A percentile compares a stretch with the other conserved stretches of the same genome.
phyloP scores from a whole-genome alignment of 1,140 invertebrate genomes.

The Papilio aristodemus region DNA sequence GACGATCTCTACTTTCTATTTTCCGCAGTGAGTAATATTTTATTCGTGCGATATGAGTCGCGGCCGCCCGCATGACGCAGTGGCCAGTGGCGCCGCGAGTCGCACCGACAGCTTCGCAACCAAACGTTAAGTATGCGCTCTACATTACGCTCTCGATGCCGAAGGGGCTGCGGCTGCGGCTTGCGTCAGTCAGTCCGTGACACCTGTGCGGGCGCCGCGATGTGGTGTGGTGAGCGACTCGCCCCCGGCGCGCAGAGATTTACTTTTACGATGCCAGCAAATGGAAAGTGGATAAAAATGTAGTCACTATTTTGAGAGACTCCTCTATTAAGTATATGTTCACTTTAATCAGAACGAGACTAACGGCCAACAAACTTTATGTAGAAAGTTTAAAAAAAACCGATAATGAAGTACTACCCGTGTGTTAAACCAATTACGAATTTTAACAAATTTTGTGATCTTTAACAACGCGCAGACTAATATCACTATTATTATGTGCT shows the following conservation, averaged over 20 bases:
- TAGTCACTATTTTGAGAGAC: background rate
- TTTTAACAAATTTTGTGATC: background rate
- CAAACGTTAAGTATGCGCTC: no score
- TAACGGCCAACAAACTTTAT: slow-evolving; percentile 52
- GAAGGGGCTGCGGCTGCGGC: no score
- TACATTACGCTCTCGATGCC: no score
- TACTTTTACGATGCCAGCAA: slow-evolving; percentile 23
- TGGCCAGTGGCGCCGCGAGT: no score
- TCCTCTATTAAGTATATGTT: slow-evolving; percentile 41
- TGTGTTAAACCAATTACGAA: background rate
- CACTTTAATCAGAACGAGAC: slow-evolving; percentile 59
- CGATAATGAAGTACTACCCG: slow-evolving; percentile 42
- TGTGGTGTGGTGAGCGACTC: no score
- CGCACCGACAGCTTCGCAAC: no score
- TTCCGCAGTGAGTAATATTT: slow-evolving; percentile 12
- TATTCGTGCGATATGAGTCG: slow-evolving; percentile 10
- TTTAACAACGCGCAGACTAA: background rate
- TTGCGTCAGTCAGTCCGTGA: no score
- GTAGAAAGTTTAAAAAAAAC: slow-evolving; percentile 58
- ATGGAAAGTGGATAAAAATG: slow-evolving; percentile 50
- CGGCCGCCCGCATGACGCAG: no score
- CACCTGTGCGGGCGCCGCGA: no score
- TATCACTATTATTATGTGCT: background rate
- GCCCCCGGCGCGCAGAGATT: background rate
- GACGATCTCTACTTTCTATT: slow-evolving; percentile 21